phyloP scores from a whole-genome alignment of 2,113 vertebrate species.

The Leiothrix lutea region DNA sequence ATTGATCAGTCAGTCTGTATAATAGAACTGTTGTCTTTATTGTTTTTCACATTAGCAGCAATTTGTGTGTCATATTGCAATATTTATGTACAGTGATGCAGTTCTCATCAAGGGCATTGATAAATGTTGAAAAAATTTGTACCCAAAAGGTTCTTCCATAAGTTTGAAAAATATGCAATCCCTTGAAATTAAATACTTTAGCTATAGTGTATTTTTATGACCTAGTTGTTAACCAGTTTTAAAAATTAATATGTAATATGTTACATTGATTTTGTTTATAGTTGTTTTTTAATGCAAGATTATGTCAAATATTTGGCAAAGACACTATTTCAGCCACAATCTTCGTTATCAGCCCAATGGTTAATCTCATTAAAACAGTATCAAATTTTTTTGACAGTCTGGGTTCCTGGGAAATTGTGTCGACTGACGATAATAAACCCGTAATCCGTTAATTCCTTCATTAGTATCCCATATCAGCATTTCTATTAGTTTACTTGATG shows the following conservation, averaged over 20 bases:
- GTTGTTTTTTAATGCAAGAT: neutral
- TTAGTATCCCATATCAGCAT: neutral
- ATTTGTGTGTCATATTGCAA: neutral
- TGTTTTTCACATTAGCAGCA: neutral
- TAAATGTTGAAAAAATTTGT: neutral
- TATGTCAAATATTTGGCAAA: neutral
- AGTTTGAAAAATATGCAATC: neutral
- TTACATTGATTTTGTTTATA: neutral
- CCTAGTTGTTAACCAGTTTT: neutral
- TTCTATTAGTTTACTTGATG: neutral
- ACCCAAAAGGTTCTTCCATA: neutral
- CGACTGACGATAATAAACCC: neutral
- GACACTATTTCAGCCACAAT: neutral
- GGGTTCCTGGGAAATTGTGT: neutral
- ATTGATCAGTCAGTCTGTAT: neutral
- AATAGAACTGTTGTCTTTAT: neutral
- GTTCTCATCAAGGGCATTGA: neutral
- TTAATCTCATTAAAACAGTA: constrained; percentile 32
- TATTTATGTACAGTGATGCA: neutral
- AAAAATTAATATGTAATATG: neutral
- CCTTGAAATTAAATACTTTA: neutral
- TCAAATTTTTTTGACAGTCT: neutral
- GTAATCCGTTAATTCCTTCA: neutral
- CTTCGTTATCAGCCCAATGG: neutral
- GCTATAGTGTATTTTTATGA: neutral